Base-by-base conservation (phyloP, 1,140 invertebrate species). In the Branchinecta lynchi region DNA sequence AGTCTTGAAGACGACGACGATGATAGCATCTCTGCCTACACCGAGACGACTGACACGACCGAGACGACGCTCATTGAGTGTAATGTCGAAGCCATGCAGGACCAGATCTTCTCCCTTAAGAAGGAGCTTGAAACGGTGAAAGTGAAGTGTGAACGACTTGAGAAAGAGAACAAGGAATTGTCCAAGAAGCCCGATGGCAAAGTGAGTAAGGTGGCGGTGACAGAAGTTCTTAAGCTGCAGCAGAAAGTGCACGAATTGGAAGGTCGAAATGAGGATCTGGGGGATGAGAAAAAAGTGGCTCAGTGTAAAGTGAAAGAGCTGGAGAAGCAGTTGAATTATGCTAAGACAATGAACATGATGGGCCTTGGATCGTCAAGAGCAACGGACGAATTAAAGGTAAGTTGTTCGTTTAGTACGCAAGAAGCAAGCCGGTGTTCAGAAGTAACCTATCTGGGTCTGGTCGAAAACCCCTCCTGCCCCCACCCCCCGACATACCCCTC, bases 141-240 rank as follows among this genome's bases (percentile, higher is more conserved):
- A 76, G 77, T 79, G 65, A 86, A 88, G 72, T 75, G 87, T 72
- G 83, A 86, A 74, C 79, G 83, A 15, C 75, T 81, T 2, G 90
- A 93, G 78, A 86, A 87, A 69, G 90, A 93, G 75, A 93, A 93
- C 75, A 90, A 87, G 75, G 90, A 93, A 73, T 86, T 94, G 72
- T 71, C 73, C 20, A 75, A 76, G 66, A 75, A 78, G 20, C 66
- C 71, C 3, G 51, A 60, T 12, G 51, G 51, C 1, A 60, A 60
- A 60, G 51, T 12, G 51, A 20, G 51, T 15, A 60, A 60, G 17
- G 51, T 6, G 51, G 6, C 51, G 17, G 51, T 20, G 17, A 60
- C 74, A 8, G 73, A 80, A 75, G 70, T 84, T 5, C 77, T 87
- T 20, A 88, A 87, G 76, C 76, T 91, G 10, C 87, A 90, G 74